Conservation (phyloP, 1,140 invertebrate genomes). For the Drosophila biarmipes region DNA sequence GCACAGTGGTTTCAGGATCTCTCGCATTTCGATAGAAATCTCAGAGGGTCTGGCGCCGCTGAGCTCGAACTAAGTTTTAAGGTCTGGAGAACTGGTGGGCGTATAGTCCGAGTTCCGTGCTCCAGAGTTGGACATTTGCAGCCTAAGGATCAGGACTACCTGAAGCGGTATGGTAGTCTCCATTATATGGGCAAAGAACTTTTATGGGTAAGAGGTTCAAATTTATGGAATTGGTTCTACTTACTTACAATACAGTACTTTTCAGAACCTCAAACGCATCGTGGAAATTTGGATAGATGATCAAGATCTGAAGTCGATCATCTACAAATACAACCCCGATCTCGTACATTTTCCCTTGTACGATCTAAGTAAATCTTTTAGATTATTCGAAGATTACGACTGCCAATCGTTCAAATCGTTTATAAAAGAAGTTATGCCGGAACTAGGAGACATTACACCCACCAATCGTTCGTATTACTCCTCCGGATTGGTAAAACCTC, state of each 20-base stretch:
- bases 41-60: background rate
- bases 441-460: background rate
- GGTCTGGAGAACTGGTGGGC: slow-evolving; percentile 5
- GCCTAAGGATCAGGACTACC: background rate
- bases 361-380: background rate
- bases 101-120: slow-evolving; percentile 7
- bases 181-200: background rate
- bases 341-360: background rate
- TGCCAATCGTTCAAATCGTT: background rate
- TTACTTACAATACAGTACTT: background rate
- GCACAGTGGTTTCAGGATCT: background rate
- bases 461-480: background rate
- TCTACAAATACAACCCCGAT: background rate
- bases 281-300: slow-evolving; percentile 1
- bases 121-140: slow-evolving; percentile 3
- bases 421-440: background rate
- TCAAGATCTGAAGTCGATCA: background rate
- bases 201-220: background rate
- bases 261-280: slow-evolving; percentile 2
- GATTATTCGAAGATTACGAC: background rate
- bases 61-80: background rate
- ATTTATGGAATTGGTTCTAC: background rate
- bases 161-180: background rate
- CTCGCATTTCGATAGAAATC: background rate
- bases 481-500: background rate